These are phyloP conservation scores for Cryptoprocta ferox DNA, from an alignment of 2,797 vertebrate species.

Conservation along the genomic window DNA sequence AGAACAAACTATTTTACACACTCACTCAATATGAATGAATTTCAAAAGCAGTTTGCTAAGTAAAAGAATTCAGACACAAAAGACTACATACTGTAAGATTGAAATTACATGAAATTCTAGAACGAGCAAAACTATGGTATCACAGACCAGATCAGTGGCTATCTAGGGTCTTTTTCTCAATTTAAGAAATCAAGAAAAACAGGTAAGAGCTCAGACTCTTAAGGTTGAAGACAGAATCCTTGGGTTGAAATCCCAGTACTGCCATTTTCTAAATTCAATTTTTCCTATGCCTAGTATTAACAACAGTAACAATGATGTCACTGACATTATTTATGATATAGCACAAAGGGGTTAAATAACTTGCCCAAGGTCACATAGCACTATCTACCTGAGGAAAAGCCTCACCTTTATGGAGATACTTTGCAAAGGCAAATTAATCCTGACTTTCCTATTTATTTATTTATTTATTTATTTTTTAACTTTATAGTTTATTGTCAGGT, in stretches of 20 bases:
- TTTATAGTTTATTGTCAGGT: too few species aligned
- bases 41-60: not conserved
- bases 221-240: not conserved
- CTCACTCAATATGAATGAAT: not conserved
- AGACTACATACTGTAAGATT: not conserved
- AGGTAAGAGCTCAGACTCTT: not conserved
- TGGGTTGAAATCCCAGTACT: not conserved
- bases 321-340: not conserved
- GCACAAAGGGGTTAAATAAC: not conserved
- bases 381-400: not conserved
- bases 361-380: not conserved
- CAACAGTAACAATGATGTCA: not conserved
- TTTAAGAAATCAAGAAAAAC: not conserved
- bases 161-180: not conserved
- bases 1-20: not conserved
- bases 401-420: constrained; percentile 35
- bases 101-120: not conserved
- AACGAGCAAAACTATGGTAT: not conserved
- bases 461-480: too few species aligned
- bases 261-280: not conserved
- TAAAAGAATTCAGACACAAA: constrained; percentile 11
- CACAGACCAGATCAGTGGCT: not conserved
- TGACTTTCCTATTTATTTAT: not conserved
- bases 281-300: not conserved
- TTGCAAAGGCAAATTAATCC: constrained; percentile 11